Evolutionary conservation across 2,797 vertebrate genomes (phyloP).

Genomic region (Danio jaintianensis): DNA sequence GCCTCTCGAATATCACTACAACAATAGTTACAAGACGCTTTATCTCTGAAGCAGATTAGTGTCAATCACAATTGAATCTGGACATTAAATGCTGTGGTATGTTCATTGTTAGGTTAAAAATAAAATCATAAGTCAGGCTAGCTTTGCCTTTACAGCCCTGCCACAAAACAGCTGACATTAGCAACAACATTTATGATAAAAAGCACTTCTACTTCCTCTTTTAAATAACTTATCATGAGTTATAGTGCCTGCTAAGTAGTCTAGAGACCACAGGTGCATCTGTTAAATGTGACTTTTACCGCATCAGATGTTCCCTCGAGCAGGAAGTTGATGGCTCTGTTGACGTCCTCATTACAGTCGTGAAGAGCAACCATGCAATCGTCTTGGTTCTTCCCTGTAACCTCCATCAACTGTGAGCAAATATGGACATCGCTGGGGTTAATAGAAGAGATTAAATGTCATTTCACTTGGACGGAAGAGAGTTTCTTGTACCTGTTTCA

Average conservation of each 20-base stretch:
- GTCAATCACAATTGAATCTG: background rate
- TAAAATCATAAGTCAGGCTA: background rate
- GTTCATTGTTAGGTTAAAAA: background rate
- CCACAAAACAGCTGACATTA: slow-evolving; percentile 23
- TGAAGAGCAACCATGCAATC: slow-evolving; percentile 97
- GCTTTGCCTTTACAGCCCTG: background rate
- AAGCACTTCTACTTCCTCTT: background rate
- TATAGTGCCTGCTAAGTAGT: slow-evolving; percentile 3
- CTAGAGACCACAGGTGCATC: slow-evolving; percentile 6
- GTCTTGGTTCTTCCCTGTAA: slow-evolving; percentile 96
- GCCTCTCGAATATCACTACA: slow-evolving; percentile 8
- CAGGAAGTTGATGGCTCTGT: slow-evolving; percentile 95
- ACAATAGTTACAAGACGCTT: slow-evolving; percentile 1
- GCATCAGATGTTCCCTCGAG: slow-evolving; percentile 95
- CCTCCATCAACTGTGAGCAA: slow-evolving; percentile 90
- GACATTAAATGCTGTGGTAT: background rate
- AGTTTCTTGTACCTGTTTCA: slow-evolving; percentile 86
- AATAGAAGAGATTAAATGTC: background rate
- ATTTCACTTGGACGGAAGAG: background rate
- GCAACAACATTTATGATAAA: background rate
- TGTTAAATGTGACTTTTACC: slow-evolving; percentile 71
- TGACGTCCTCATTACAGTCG: slow-evolving; percentile 96
- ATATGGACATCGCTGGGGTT: background rate
- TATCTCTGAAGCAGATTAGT: background rate
- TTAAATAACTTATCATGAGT: background rate